Base-by-base conservation (phyloP, 1,140 invertebrate genomes). In the Philaenus spumarius region DNA sequence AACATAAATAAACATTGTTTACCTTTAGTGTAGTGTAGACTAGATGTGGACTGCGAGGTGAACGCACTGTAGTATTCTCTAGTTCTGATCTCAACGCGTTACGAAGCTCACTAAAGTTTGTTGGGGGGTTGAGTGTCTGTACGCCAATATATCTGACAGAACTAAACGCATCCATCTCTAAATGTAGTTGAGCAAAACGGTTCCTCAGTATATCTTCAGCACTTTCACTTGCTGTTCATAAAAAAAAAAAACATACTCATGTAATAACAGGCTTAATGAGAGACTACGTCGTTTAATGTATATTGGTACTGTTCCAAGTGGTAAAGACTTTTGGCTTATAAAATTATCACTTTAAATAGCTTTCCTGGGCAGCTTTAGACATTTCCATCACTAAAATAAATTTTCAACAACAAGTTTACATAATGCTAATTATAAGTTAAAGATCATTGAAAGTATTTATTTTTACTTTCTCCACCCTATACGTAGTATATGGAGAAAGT, bases 131-230 rank as follows among this genome's bases (percentile, higher is more conserved):
- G 1, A 62, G 60, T 7, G 82, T 85, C 62, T 74, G 78, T 61
- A 81, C 74, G 1, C 86, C 86, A 50, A 89, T 73, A 68, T 90
- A 89, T 63, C 82, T 81, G 1, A 91, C 71, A 1, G 84, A 84
- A 68, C 82, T 85, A 66, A 89, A 90, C 6, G 85, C 83, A 55
- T 89, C 84, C 26, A 83, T 81, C 61, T 80, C 78, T 20, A 83
- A 73, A 15, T 80, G 75, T 60, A 85, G 71, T 56, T 81, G 75
- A 34, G 76, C 74, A 70, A 91, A 89, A 60, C 77, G 77, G 11
- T 76, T 72, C 54, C 79, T 73, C 34, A 92, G 63, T 48, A 85
- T 74, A 50, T 86, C 82, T 70, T 89, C 86, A 2, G 84, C 73
- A 60, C 78, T 83, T 67, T 84, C 79, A 14, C 69, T 70, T 34